Evolutionary conservation across 2,888 invertebrate species (phyloP).

Genomic region (Prosapia bicincta): DNA sequence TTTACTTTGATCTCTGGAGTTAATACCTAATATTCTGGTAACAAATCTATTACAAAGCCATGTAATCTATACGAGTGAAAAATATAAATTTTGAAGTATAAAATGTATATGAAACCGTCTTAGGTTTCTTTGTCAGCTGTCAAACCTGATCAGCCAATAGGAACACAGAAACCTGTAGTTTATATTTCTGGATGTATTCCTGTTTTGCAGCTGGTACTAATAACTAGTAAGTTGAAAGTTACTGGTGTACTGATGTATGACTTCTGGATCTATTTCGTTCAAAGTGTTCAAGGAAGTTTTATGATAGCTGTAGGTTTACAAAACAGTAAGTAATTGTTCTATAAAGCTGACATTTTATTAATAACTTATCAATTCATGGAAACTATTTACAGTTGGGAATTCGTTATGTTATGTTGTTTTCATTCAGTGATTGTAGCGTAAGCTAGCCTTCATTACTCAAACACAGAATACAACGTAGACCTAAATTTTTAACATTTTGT

Average conservation of each 20-base stretch:
- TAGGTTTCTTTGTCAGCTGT: background rate
- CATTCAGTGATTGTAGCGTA: background rate
- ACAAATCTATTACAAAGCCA: too few relatives aligned
- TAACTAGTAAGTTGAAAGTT: background rate
- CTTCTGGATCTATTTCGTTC: background rate
- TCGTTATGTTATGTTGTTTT: background rate
- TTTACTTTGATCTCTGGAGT: too few relatives aligned
- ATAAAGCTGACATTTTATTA: background rate
- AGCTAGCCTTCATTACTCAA: background rate
- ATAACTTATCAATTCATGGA: too few relatives aligned
- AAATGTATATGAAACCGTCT: too few relatives aligned
- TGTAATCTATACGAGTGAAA: too few relatives aligned
- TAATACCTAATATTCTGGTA: too few relatives aligned
- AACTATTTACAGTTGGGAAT: too few relatives aligned
- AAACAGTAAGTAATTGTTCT: background rate
- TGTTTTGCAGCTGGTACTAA: background rate
- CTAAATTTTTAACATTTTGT: background rate
- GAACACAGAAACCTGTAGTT: conserved; percentile 14
- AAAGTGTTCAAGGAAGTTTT: background rate
- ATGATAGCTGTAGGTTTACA: background rate
- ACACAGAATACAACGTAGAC: background rate
- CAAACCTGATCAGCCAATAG: conserved; percentile 7
- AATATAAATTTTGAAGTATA: too few relatives aligned
- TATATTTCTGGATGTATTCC: conserved; percentile 15
- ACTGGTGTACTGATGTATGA: background rate